These are phyloP conservation scores for Girardinichthys multiradiatus DNA, from an alignment of 2,113 vertebrate species.

Conservation along the genomic window DNA sequence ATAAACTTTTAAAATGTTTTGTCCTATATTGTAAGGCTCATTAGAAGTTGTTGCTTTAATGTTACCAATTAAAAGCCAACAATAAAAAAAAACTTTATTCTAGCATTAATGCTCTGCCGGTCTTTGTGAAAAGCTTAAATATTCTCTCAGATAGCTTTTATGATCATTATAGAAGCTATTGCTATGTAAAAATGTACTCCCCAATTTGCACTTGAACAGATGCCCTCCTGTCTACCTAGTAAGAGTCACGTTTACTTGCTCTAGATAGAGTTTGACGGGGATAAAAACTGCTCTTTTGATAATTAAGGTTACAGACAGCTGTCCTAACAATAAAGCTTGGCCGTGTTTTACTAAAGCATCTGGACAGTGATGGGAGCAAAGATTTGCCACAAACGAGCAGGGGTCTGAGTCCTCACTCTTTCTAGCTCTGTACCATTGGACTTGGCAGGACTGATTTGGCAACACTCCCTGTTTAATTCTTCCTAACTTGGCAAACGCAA, in stretches of 20 bases:
- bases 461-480: neutral
- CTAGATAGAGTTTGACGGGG: neutral
- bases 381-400: conserved; percentile 22
- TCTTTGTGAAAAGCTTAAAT: too few relatives aligned
- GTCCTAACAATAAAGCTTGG: conserved; percentile 22
- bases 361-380: conserved; percentile 19
- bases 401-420: conserved; percentile 23
- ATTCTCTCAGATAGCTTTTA: neutral
- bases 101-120: too few relatives aligned
- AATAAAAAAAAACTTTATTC: too few relatives aligned
- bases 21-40: too few relatives aligned
- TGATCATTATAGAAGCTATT: neutral
- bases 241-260: neutral
- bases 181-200: neutral
- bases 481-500: conserved; percentile 24
- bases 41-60: neutral
- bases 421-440: conserved; percentile 21
- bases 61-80: neutral
- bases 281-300: neutral
- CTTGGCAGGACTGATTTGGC: conserved; percentile 25
- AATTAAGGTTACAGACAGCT: conserved; percentile 19
- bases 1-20: too few relatives aligned
- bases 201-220: neutral
- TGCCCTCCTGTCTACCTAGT: neutral
- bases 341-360: conserved; percentile 29